A percentile compares a stretch with the other conserved stretches of the same genome.
These are phyloP conservation scores for Mnemiopsis leidyi DNA, from an alignment of 37 sponge, comb jelly and placozoan species.

Conservation along the genomic window DNA sequence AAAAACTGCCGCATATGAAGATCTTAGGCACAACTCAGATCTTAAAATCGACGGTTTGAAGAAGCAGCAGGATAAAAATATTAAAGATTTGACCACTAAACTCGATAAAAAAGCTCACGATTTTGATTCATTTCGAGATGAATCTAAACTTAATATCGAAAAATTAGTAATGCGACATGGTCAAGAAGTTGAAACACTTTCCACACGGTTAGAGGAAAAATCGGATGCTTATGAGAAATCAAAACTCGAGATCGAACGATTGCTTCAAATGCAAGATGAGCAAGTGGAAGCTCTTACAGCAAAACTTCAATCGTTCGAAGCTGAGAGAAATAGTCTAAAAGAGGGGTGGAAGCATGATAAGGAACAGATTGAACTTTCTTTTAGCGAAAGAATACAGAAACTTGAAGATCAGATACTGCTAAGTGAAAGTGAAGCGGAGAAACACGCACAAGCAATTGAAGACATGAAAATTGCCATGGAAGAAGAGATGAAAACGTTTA, in stretches of 20 bases:
- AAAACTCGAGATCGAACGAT: not conserved
- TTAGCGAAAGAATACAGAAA: not conserved
- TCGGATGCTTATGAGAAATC: no score
- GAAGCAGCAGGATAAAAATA: no score
- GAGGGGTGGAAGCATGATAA: not conserved
- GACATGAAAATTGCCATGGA: not conserved
- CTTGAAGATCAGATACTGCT: not conserved
- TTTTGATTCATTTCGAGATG: no score
- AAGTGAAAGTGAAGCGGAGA: not conserved
- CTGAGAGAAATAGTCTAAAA: not conserved
- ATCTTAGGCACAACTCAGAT: no score
- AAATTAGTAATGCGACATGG: no score
- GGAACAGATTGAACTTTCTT: not conserved
- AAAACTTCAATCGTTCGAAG: not conserved
- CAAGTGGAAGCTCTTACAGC: not conserved
- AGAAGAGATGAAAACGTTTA: not conserved
- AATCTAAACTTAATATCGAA: no score
- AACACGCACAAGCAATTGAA: not conserved
- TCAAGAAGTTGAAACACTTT: no score
- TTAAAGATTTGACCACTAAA: no score
- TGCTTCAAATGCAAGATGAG: not conserved
- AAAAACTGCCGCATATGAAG: no score
- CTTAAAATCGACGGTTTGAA: no score
- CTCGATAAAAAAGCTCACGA: no score
- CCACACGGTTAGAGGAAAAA: no score